A percentile compares a stretch with the other conserved stretches of the same genome.
Evolutionary conservation across 2,797 vertebrate genomes (phyloP).

Genomic region (Sparidentex hasta): DNA sequence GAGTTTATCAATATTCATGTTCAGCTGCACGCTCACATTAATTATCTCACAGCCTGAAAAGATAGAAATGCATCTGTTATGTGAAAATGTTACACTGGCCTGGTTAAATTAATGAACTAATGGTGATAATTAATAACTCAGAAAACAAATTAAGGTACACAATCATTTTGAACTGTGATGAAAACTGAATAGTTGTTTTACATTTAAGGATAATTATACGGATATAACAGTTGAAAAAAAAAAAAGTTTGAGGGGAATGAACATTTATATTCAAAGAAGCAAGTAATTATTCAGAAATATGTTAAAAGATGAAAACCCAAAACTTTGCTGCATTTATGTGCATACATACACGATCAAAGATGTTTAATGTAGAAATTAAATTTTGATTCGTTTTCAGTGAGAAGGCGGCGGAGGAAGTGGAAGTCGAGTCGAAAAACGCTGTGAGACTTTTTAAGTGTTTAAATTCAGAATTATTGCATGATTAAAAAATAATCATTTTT

Average conservation of each 20-base stretch:
- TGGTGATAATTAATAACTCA: constrained; percentile 16
- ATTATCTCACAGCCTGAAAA: constrained; percentile 22
- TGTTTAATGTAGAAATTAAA: constrained; percentile 33
- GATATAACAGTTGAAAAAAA: not conserved
- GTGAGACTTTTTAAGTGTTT: constrained; percentile 1
- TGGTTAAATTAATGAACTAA: constrained; percentile 15
- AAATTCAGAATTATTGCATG: constrained; percentile 17
- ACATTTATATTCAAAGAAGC: constrained; percentile 3
- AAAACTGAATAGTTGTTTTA: constrained; percentile 7
- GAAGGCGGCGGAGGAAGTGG: constrained; percentile 7
- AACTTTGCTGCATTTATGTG: constrained; percentile 2
- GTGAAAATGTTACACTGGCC: not conserved
- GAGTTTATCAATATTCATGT: constrained; percentile 58
- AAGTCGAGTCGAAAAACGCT: not conserved
- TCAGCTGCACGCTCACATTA: constrained; percentile 17
- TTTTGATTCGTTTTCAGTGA: constrained; percentile 28
- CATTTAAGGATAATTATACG: not conserved
- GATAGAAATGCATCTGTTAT: constrained; percentile 12
- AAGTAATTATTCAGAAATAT: constrained; percentile 20
- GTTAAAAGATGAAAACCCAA: constrained; percentile 16
- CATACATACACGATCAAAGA: constrained; percentile 50
- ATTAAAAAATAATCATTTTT: constrained; percentile 9
- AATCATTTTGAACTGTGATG: not conserved
- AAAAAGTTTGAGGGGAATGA: not conserved
- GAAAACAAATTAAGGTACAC: constrained; percentile 23